Base-by-base conservation (phyloP, 2,113 vertebrate species). In the Campylorhamphus procurvoides region DNA sequence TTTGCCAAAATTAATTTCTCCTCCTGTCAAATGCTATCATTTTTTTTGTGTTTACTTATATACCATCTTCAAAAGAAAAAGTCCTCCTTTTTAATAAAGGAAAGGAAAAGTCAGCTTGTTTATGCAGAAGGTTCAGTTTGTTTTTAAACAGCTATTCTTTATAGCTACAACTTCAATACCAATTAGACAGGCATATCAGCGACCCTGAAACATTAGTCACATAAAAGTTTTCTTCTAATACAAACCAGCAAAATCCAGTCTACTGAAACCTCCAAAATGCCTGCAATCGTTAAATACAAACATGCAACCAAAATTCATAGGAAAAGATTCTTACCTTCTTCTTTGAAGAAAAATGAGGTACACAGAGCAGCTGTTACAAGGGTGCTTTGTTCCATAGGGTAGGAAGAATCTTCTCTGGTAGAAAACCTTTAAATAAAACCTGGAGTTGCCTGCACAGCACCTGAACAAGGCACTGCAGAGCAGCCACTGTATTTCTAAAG, bases 251-350 rank as follows among this genome's bases (percentile, higher is more conserved):
- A 77, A 62, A 90, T 15, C 31, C 14, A 40, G 7, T 7, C 55
- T 40, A 40, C 10, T 31, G 33, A 7, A 46, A 10, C 37, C 31
- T 80, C 39, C 42, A 73, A 71, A 88, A 77, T 2, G 1, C 10
- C n/a, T 6, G 0, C 19, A 81, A 55, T 67, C 66, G 10, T 63
- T 84, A 39, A 73, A 63, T 14, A 81, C 3, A 18, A 37, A 50
- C 12, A 39, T 1, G 3, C 5, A 62, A 50, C 9, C 28, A 46
- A 89, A 55, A 82, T 27, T 9, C 22, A 42, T 2, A 87, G 23
- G 74, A 94, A 91, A 94, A 33, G 8, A 68, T 22, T 53, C 91
- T 91, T 95, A 94, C 93, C 93, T 91, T 79, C 75, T 64, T 69
- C 50, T 39, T 63, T 4, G 5, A 66, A 82, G 62, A 52, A 60